A percentile compares a stretch with the other conserved stretches of the same genome.
phyloP scores from a whole-genome alignment of 2,113 vertebrate species.

The Cheirogaleus medius region DNA sequence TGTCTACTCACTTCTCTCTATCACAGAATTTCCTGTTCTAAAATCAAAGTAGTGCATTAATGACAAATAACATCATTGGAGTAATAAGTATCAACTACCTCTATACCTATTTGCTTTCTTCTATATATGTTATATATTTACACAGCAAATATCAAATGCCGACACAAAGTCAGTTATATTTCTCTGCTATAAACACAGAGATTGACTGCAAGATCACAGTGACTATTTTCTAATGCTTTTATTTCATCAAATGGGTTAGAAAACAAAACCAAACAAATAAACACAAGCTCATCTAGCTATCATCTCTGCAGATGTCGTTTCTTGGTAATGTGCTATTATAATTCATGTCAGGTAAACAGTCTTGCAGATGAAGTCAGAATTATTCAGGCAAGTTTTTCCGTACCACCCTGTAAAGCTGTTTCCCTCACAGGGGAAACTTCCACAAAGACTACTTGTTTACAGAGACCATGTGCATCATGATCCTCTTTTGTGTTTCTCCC shows the following conservation, averaged over 20 bases:
- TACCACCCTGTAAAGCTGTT: constrained; percentile 68
- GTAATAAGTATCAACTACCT: background rate
- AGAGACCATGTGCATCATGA: constrained; percentile 70
- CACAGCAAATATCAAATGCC: background rate
- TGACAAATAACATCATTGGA: background rate
- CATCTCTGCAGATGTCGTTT: constrained; percentile 77
- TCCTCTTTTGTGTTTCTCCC: constrained; percentile 69
- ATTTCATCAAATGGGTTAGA: constrained; percentile 71
- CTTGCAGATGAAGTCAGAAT: constrained; percentile 74
- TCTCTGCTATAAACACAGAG: constrained; percentile 38
- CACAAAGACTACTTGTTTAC: constrained; percentile 77
- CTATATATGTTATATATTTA: background rate
- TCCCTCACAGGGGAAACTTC: constrained; percentile 54
- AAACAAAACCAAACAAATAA: constrained; percentile 79
- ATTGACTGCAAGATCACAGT: constrained; percentile 38
- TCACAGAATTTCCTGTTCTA: background rate
- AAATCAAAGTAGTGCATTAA: constrained; percentile 16
- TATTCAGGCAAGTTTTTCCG: constrained; percentile 62
- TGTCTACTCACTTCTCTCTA: background rate
- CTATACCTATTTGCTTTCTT: background rate
- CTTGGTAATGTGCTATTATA: constrained; percentile 69
- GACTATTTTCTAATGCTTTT: constrained; percentile 65
- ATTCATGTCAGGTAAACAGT: constrained; percentile 79
- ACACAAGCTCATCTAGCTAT: constrained; percentile 78
- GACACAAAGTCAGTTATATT: constrained; percentile 19